Evolutionary conservation across 2,797 vertebrate species (phyloP).

Genomic region (Pelobates cultripes): DNA sequence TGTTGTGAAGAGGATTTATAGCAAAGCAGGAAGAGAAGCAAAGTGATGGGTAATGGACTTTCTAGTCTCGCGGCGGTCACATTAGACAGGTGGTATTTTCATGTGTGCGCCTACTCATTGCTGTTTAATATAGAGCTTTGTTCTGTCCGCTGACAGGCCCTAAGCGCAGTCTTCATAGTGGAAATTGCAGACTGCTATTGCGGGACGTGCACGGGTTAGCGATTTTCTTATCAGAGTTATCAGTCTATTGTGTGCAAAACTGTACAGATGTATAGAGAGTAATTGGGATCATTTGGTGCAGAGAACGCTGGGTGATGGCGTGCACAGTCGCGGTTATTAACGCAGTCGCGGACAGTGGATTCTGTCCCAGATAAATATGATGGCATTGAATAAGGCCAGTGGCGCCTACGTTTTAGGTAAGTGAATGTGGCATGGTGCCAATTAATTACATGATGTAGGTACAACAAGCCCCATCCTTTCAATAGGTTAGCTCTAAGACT

Average conservation of each 20-base stretch:
- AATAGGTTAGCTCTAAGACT: slow-evolving; percentile 34
- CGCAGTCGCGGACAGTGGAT: not conserved
- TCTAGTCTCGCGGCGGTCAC: not conserved
- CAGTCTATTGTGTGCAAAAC: not conserved
- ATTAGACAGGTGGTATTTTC: slow-evolving; percentile 6
- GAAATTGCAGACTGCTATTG: not conserved
- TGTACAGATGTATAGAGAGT: slow-evolving; percentile 47
- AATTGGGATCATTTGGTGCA: not conserved
- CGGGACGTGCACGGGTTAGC: not conserved
- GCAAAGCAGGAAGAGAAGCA: slow-evolving; percentile 65
- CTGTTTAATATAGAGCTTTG: slow-evolving; percentile 34
- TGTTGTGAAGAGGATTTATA: slow-evolving; percentile 71
- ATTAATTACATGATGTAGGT: slow-evolving; percentile 12
- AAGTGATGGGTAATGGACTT: not conserved
- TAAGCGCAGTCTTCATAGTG: not conserved
- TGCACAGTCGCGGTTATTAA: not conserved
- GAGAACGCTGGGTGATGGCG: too few relatives aligned
- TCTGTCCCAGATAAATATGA: slow-evolving; percentile 6
- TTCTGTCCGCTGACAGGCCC: slow-evolving; percentile 15
- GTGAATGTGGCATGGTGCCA: not conserved
- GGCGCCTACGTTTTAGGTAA: slow-evolving; percentile 5
- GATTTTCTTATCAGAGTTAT: not conserved
- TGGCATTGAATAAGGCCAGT: not conserved
- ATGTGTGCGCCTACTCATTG: slow-evolving; percentile 21
- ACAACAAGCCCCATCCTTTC: slow-evolving; percentile 12